Percentiles rank a stretch among this genome's conserved stretches.
Evolutionary conservation across 2,797 vertebrate species (phyloP).

Genomic region (Antennarius maculatus): DNA sequence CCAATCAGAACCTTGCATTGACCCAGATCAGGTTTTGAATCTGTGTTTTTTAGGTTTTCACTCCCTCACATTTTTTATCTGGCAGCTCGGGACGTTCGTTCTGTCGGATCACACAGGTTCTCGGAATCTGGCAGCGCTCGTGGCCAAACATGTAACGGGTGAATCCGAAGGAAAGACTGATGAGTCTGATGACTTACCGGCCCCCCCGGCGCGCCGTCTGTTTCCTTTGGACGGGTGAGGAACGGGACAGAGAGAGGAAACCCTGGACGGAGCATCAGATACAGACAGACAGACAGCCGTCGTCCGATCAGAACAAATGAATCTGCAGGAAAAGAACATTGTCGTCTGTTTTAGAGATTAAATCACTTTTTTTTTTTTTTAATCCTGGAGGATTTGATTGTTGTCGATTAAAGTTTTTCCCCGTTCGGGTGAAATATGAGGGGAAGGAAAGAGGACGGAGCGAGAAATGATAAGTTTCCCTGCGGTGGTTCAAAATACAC

Average conservation of each 20-base stretch:
- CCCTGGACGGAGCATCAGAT: slow-evolving; percentile 65
- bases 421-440: slow-evolving; percentile 2
- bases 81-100: too few species aligned
- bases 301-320: slow-evolving; percentile 28
- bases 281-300: slow-evolving; percentile 53
- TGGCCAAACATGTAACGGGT: slow-evolving; percentile 19
- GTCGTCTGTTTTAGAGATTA: slow-evolving; percentile 18
- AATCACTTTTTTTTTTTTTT: slow-evolving; percentile 1
- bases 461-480: slow-evolving; percentile 10
- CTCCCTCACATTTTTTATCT: too few species aligned
- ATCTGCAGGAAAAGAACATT: slow-evolving; percentile 28
- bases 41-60: too few species aligned
- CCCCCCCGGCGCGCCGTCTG: slow-evolving; percentile 40
- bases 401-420: slow-evolving; percentile 9
- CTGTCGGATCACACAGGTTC: too few species aligned
- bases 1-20: too few species aligned
- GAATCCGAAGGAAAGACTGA: slow-evolving; percentile 47
- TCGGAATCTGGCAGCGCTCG: too few species aligned
- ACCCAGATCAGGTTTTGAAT: too few species aligned
- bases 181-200: slow-evolving; percentile 59
- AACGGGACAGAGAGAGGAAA: slow-evolving; percentile 67
- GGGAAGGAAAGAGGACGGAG: slow-evolving; percentile 18
- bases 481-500: neutral
- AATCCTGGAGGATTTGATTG: slow-evolving; percentile 7
- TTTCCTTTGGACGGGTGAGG: slow-evolving; percentile 62